phyloP scores from a whole-genome alignment of 2,797 vertebrate genomes.

The Cuculus canorus region DNA sequence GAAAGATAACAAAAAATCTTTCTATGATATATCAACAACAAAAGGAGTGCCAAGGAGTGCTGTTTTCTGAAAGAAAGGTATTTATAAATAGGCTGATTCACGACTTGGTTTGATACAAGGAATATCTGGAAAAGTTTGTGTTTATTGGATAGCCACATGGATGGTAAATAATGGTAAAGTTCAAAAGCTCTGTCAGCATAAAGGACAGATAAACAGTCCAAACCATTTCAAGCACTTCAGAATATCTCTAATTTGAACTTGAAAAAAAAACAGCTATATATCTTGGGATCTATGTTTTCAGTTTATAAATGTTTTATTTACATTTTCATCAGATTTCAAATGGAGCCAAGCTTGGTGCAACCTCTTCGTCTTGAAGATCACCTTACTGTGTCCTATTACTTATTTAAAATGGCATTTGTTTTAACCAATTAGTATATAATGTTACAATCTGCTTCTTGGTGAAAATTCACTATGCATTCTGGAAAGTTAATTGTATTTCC shows the following conservation, averaged over 20 bases:
- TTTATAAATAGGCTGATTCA: not conserved
- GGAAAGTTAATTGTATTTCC: not conserved
- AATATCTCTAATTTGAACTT: not conserved
- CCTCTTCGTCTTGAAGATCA: not conserved
- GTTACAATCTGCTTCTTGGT: not conserved
- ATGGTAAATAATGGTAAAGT: not conserved
- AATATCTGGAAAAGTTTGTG: not conserved
- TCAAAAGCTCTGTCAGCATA: not conserved
- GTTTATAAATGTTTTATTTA: not conserved
- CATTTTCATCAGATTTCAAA: conserved; percentile 30
- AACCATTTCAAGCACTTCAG: not conserved
- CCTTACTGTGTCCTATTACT: not conserved
- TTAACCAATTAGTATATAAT: not conserved
- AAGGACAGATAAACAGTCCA: not conserved
- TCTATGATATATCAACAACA: too few relatives aligned
- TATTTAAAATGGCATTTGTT: not conserved
- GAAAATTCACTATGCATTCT: not conserved
- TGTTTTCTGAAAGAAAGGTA: not conserved
- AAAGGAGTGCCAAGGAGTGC: too few relatives aligned
- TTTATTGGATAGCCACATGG: not conserved
- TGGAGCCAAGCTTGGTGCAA: not conserved
- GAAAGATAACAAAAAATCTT: too few relatives aligned
- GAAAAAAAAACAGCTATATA: not conserved
- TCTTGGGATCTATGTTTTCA: not conserved
- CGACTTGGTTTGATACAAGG: not conserved